Evolutionary conservation across 1,140 invertebrate species (phyloP).

Genomic region (Bombus turneri): DNA sequence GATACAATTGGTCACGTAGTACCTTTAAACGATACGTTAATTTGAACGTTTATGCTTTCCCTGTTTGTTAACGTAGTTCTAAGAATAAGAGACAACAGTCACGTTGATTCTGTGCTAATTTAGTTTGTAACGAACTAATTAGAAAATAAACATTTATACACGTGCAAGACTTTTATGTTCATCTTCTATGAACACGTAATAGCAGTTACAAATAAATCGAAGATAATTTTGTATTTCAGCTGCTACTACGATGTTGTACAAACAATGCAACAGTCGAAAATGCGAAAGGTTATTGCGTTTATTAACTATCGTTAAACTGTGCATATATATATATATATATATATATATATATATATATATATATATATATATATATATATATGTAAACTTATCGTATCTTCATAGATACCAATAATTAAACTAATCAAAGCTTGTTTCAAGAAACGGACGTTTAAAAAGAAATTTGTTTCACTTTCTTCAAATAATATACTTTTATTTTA

Average conservation of each 20-base stretch:
- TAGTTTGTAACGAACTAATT: not conserved
- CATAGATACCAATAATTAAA: not conserved
- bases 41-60: not conserved
- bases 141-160: not conserved
- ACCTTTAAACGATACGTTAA: not conserved
- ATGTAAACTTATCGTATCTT: not conserved
- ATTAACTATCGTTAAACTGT: not conserved
- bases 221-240: not conserved
- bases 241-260: not conserved
- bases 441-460: not conserved
- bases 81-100: constrained; percentile 34
- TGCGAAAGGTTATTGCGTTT: not conserved
- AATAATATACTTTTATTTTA: not conserved
- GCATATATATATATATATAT: not conserved
- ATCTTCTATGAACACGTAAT: not conserved
- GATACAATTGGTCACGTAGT: not conserved
- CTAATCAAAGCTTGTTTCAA: not conserved
- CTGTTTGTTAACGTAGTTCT: not conserved
- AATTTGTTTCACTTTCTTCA: not conserved
- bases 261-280: not conserved
- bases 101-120: not conserved
- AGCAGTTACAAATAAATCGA: not conserved
- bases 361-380: not conserved
- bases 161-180: not conserved
- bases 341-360: not conserved